A percentile compares a stretch with the other conserved stretches of the same genome.
These are phyloP conservation scores for Cephalopterus ornatus DNA, from an alignment of 2,113 vertebrate genomes.

Conservation along the genomic window DNA sequence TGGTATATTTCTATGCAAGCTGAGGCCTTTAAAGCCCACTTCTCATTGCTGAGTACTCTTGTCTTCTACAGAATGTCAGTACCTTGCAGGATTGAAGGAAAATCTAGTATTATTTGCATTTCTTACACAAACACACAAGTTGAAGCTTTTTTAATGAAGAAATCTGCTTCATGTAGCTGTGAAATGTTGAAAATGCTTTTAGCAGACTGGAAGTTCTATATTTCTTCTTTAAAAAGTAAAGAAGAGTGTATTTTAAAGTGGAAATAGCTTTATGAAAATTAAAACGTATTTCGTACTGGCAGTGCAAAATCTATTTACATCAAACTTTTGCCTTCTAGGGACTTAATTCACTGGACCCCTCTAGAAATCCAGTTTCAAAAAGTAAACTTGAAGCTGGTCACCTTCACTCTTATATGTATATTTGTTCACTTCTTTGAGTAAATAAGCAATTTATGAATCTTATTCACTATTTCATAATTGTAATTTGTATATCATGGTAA, in stretches of 20 bases:
- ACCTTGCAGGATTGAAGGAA: neutral
- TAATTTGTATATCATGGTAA: neutral
- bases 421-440: constrained; percentile 35
- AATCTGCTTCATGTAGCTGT: neutral
- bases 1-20: neutral
- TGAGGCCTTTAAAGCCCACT: neutral
- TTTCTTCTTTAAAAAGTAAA: neutral
- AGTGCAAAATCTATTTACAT: neutral
- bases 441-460: constrained; percentile 23
- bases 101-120: neutral
- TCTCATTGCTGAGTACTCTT: neutral
- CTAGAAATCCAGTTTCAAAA: neutral
- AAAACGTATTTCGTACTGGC: neutral
- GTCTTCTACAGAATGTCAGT: neutral
- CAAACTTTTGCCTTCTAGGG: neutral
- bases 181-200: neutral
- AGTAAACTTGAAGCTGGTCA: neutral
- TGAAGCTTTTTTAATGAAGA: constrained; percentile 38
- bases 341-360: neutral
- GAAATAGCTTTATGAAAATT: neutral
- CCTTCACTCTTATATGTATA: neutral
- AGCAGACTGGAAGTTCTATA: neutral
- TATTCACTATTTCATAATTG: neutral
- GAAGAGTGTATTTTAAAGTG: neutral
- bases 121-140: neutral